These are phyloP conservation scores for Narcine bancroftii DNA, from an alignment of 2,113 vertebrate species.

Conservation along the genomic window DNA sequence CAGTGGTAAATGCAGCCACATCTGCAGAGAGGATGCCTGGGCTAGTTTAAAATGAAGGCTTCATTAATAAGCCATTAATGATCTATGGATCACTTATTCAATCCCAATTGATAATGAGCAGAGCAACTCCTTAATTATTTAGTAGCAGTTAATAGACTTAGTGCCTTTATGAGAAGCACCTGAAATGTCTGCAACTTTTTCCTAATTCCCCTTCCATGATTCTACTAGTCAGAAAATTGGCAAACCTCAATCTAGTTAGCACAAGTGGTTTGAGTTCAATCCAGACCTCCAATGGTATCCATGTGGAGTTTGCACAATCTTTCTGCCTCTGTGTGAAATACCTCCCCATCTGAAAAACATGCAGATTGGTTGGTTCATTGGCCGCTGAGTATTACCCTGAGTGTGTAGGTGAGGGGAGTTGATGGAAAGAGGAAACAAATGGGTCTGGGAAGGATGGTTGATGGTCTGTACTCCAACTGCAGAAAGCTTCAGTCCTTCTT, in stretches of 20 bases:
- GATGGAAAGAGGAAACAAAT: too few relatives aligned
- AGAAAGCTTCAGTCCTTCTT: too few relatives aligned
- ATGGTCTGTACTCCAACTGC: too few relatives aligned
- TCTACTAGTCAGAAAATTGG: background rate
- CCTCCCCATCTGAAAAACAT: too few relatives aligned
- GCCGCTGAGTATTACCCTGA: too few relatives aligned
- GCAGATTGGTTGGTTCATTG: too few relatives aligned
- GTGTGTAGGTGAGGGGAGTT: too few relatives aligned
- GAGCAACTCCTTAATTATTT: background rate
- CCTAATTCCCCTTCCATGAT: background rate
- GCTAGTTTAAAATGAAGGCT: background rate
- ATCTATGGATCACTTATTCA: background rate
- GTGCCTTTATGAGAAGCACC: background rate
- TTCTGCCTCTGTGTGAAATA: too few relatives aligned
- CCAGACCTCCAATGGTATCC: too few relatives aligned
- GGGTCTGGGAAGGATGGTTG: too few relatives aligned
- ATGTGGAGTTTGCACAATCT: too few relatives aligned
- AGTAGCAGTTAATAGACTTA: background rate
- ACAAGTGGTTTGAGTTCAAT: too few relatives aligned
- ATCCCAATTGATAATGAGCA: background rate
- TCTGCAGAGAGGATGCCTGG: background rate
- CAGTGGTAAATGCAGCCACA: background rate
- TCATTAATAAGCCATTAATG: background rate
- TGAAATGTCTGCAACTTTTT: background rate
- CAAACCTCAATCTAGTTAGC: background rate